Evolutionary conservation across 2,888 invertebrate genomes (phyloP), one percentile per base, ranked within the genome.

Genomic region (Fabriciana adippe): DNA sequence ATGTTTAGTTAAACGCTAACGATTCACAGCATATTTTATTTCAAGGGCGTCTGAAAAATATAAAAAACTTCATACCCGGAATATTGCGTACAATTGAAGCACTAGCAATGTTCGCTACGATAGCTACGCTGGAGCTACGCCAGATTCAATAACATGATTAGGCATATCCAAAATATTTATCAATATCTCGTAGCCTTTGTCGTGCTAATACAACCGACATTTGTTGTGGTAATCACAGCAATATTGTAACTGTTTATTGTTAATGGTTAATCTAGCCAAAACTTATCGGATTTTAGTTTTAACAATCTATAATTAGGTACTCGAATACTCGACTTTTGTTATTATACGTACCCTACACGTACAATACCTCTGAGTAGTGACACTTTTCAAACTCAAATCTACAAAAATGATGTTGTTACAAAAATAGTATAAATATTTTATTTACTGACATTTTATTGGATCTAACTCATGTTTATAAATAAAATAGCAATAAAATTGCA

Each of bases 121-220:
- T 72, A 72, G 76, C 77, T 71, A 72, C 76, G 76, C 78, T 84
- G 85, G 86, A 86, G 76, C 78, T 71, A 75, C 78, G 85, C 86
- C 86, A 86, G 84, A 80, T 75, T 77, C 79, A 79, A 79, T 80
- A 77, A 79, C 70, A 76, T 79, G 78, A 79, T 80, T 79, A 81
- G 74, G 76, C 75, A 77, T 77, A 76, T 73, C 71, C 71, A 76
- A 77, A 76, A 74, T 76, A 74, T 76, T 73, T 76, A 72, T 73
- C 72, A 74, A 73, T 75, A 74, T 71, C 66, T 68, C 66, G 47
- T 61, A 68, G 64, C 62, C 61, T 73, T 73, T 71, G 70, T 70
- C 61, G 60, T 59, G 55, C 60, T 68, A 70, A 67, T 72, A 68
- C 61, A 59, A 26, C 14, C 45, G 13, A 66, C 48, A 47, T 60